Evolutionary conservation across 2,888 invertebrate genomes (phyloP), one percentile per base, ranked within the genome.

Genomic region (Atrina japonica): DNA sequence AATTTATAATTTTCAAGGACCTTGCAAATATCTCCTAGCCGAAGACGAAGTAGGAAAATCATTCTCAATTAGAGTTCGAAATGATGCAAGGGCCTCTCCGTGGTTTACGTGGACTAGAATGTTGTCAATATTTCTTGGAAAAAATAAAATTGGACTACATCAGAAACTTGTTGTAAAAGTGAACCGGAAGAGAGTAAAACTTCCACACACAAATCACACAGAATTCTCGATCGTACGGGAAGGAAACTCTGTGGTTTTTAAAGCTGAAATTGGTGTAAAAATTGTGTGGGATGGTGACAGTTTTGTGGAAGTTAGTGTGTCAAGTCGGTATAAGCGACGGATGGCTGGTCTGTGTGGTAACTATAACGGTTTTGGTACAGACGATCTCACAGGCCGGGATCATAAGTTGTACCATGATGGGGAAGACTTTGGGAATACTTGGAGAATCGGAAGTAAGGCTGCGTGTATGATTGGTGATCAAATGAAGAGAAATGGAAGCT

Each of bases 301-400:
- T 83, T 97, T 97, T 88, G 92, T 97, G 71, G 97, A 98, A 92
- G 93, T 95, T 0, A 93, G 93, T 0, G 95, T 96, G 16, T 95
- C 96, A 3, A 85, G 94, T 93, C 71, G 92, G 91, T 64, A 96
- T 94, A 91, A 95, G 94, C 89, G 93, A 93, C 68, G 94, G 52
- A 90, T 97, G 69, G 97, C 97, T 88, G 98, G 98, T 16, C 92
- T 98, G 21, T 98, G 98, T 88, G 98, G 98, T 0, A 98, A 98
- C 89, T 98, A 95, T 91, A 98, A 98, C 91, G 94, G 95, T 53
- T 92, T 95, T 75, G 94, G 94, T 2, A 93, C 95, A 78, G 98
- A 97, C 90, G 98, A 97, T 91, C 93, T 96, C 58, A 78, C 77
- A 2, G 89, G 90, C 0, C 83, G 84, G 40, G 84, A 87, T 40